Percentiles rank a stretch among this genome's conserved stretches.
phyloP scores from a whole-genome alignment of 2,888 invertebrate species.

The Argyra leucocephala region DNA sequence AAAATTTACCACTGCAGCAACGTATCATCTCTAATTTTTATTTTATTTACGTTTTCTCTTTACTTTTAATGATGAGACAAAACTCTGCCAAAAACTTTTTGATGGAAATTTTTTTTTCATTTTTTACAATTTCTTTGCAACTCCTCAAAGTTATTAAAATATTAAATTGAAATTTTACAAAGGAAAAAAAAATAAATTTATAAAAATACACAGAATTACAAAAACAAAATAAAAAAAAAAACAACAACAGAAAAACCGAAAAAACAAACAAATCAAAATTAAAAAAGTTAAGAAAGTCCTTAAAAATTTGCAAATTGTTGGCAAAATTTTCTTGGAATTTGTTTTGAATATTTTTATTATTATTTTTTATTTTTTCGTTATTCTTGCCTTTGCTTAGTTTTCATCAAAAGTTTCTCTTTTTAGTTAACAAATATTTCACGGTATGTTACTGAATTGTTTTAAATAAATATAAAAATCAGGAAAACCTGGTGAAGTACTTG shows the following conservation, averaged over 20 bases:
- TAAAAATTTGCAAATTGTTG: constrained; percentile 2
- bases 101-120: neutral
- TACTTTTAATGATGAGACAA: neutral
- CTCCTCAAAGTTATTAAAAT: too few relatives aligned
- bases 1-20: neutral
- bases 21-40: neutral
- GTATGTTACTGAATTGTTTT: too few relatives aligned
- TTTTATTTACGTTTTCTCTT: neutral
- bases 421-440: too few relatives aligned
- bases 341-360: neutral
- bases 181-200: too few relatives aligned
- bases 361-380: too few relatives aligned
- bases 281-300: neutral
- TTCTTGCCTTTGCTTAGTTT: too few relatives aligned
- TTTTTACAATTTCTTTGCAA: too few relatives aligned
- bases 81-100: neutral
- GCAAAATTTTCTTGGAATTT: neutral
- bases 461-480: too few relatives aligned
- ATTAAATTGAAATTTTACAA: too few relatives aligned
- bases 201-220: too few relatives aligned
- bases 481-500: too few relatives aligned
- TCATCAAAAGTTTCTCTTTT: too few relatives aligned
- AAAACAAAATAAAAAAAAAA: neutral
- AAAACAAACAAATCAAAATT: neutral
- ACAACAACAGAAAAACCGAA: neutral